Base-by-base conservation (phyloP, 2,888 invertebrate species). In the Mycogona germanica region DNA sequence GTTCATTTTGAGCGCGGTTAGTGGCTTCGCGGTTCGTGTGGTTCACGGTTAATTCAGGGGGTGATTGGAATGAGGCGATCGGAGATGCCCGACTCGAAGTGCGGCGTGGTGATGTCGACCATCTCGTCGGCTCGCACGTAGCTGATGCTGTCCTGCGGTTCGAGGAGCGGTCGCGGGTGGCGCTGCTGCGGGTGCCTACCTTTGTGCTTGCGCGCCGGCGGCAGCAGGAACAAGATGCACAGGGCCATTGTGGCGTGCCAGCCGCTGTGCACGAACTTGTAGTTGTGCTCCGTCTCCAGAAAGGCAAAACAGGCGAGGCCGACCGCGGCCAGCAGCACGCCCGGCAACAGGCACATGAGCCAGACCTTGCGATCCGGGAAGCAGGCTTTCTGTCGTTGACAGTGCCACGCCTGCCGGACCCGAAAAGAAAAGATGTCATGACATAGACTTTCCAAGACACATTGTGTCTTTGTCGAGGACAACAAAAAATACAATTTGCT, bases 181-280 rank as follows among this genome's bases (percentile, higher is more conserved):
- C 38, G 49, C 47, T 26, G 47, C n/a, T n/a, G n/a, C n/a, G n/a
- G n/a, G n/a, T n/a, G n/a, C 47, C 47, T 47, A 47, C 47, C 47
- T 47, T 47, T 47, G 32, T 47, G 47, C 47, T 47, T 28, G 17
- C 47, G 47, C 17, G 55, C 44, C 3, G 91, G 91, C 4, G 91
- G 91, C 62, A 92, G 71, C 35, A 91, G 72, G 65, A 88, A 81
- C 41, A 85, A 76, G 17, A 88, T 83, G 60, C 84, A 82, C 5
- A 82, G 62, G 0, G 91, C 88, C 70, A 89, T 84, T 38, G 84
- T 78, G 68, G 84, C 79, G 69, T 92, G 91, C 92, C 92, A 92
- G 38, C 83, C 66, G 52, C 89, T 89, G 71, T 92, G 92, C 3
- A 88, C 79, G 64, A 86, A 81, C 66, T 84, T 83, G 70, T 92